Evolutionary conservation across 2,113 vertebrate genomes (phyloP), one percentile per base, ranked within the genome.

Genomic region (Microtus montanus): DNA sequence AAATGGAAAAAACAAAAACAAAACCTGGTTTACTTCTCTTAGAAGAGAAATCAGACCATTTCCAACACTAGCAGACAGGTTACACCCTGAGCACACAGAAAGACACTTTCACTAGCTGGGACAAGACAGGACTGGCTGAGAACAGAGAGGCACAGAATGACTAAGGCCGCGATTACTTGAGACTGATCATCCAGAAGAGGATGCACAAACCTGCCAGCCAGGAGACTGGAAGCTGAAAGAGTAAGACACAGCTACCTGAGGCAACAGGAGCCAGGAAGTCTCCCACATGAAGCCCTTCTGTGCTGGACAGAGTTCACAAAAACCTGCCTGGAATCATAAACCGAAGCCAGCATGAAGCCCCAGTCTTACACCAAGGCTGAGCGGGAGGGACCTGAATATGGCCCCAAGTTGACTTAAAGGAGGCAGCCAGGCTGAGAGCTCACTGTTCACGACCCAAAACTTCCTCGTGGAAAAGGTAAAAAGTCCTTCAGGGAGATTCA

Each of bases 91-190:
- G 75, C 79, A 90, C 3, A 13, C 58, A 63, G 54, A n/a, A 35
- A 73, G 4, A 22, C 3, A 17, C 66, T 44, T 20, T 22, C 26
- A 64, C 15, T 47, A 58, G 14, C 58, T 20, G 11, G 24, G 17
- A 33, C 41, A 2, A 64, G 38, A 14, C 1, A 58, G 19, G 19
- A 13, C 41, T 20, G 24, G 8, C 52, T 7, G 35, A 68, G 26
- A 24, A 26, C 41, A 35, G 44, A n/a, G 58, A 66, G 11, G 28
- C 58, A 41, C 9, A 1, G 58, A 19, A 61, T 0, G 7, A n/a
- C 54, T 41, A 26, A 20, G 30, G 33, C 4, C 2, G 9, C 0
- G 9, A n/a, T 5, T 38, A 44, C 35, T 11, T 10, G 54, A 41
- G 64, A 58, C 38, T 41, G 0, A 64, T 8, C 26, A 0, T 38